Conservation (phyloP, 2,113 vertebrate genomes). For the Mola mola region DNA sequence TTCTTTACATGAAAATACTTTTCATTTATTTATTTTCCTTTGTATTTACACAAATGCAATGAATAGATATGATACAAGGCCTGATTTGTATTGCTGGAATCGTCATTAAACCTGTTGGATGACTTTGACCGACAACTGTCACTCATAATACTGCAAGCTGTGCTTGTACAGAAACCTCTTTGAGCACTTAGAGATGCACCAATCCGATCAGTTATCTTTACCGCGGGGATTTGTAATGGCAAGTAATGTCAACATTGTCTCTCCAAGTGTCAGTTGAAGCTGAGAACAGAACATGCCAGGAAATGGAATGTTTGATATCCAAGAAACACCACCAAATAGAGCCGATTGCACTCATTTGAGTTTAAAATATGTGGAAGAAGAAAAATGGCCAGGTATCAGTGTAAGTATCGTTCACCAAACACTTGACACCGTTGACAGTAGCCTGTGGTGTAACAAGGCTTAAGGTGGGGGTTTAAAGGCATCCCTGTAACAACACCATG, state of each 20-base stretch:
- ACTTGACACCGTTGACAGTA: constrained; percentile 52
- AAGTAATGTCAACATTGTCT: constrained; percentile 20
- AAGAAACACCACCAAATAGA: not conserved
- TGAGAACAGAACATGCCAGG: not conserved
- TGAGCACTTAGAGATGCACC: constrained; percentile 34
- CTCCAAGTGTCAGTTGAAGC: constrained; percentile 25
- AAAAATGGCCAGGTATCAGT: constrained; percentile 7
- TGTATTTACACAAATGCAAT: constrained; percentile 20
- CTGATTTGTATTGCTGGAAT: constrained; percentile 52
- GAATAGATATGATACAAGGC: no score
- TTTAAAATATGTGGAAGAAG: not conserved
- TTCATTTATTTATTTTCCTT: constrained; percentile 22
- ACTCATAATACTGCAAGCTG: not conserved
- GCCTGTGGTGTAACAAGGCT: constrained; percentile 62
- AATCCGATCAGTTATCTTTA: constrained; percentile 56
- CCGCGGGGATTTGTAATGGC: constrained; percentile 50
- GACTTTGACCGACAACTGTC: constrained; percentile 9
- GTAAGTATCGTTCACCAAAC: constrained; percentile 26
- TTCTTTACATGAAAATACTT: not conserved
- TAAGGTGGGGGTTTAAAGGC: constrained; percentile 55
- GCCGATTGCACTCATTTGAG: not conserved
- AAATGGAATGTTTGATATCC: no score
- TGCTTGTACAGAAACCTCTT: constrained; percentile 4
- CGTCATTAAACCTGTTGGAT: constrained; percentile 59
- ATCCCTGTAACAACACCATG: constrained; percentile 50